phyloP scores from a whole-genome alignment of 2,797 vertebrate genomes.

The Myioborus melanocephalus region DNA sequence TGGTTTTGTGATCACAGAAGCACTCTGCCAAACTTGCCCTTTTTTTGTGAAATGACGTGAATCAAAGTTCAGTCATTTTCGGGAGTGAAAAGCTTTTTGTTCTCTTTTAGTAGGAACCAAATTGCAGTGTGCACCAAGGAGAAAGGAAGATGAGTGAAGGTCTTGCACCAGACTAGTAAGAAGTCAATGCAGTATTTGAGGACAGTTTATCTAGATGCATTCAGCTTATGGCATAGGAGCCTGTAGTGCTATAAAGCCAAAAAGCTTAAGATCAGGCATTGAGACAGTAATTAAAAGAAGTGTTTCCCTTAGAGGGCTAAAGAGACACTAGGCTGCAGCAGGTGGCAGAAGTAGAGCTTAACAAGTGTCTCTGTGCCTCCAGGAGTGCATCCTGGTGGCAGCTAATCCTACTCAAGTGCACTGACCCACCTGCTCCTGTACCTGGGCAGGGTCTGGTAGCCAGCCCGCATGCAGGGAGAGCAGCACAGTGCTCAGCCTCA shows the following conservation, averaged over 20 bases:
- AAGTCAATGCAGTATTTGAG: background rate
- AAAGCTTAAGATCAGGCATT: background rate
- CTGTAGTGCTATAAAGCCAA: background rate
- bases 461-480: fast-evolving
- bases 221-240: background rate
- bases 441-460: background rate
- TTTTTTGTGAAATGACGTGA: background rate
- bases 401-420: background rate
- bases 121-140: background rate
- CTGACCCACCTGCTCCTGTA: background rate
- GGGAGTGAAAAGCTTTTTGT: background rate
- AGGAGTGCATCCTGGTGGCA: background rate
- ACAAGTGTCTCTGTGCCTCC: fast-evolving
- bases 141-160: background rate
- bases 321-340: background rate
- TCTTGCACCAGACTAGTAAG: background rate
- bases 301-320: background rate
- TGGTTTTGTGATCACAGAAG: background rate
- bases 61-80: background rate
- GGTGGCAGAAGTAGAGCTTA: background rate
- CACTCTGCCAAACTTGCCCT: background rate
- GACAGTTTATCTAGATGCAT: background rate
- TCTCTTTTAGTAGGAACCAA: background rate
- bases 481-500: background rate
- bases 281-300: background rate